Base-by-base conservation (phyloP, 2,888 invertebrate species). In the Dermolepida albohirtum region DNA sequence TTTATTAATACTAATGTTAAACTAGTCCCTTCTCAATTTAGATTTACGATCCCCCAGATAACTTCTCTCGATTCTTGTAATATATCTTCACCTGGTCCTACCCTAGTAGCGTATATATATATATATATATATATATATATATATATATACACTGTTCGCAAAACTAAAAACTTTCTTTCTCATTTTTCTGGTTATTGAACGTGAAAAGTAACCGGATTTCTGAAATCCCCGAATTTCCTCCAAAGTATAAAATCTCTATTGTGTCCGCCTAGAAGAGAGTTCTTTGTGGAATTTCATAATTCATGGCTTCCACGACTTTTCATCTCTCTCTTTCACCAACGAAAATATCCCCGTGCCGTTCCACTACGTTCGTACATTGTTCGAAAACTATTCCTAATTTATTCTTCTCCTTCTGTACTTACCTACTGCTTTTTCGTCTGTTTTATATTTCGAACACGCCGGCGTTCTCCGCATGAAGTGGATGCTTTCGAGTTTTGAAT, bases 181-280 rank as follows among this genome's bases (percentile, higher is more conserved):
- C 74, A 72, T 74, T 77, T 77, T 77, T 77, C 76, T 76, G 73
- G 75, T 71, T 75, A 78, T 78, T 76, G 77, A 74, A 76, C 75
- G 73, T 69, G 76, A 76, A 78, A 75, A 75, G 74, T 76, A 76
- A 77, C 75, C 72, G 76, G 77, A 76, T 78, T 77, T 74, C 70
- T 70, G 68, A 75, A 76, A 77, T 77, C 76, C 74, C 74, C 71
- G 75, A 74, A 73, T 74, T 74, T 73, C 70, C 74, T 71, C 69
- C 70, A 68, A 72, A 73, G 72, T 74, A 74, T 73, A 74, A 77
- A 76, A 74, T 75, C 76, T 73, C 75, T 68, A 76, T 78, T 77
- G 76, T 76, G 75, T 73, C 70, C 70, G 70, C 52, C 22, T 43
- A 43, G n/a, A 63, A 40, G 54, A 29, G 12, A 68, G 72, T 66